Conservation (phyloP, 2,113 vertebrate genomes). For the Dasyornis broadbenti region DNA sequence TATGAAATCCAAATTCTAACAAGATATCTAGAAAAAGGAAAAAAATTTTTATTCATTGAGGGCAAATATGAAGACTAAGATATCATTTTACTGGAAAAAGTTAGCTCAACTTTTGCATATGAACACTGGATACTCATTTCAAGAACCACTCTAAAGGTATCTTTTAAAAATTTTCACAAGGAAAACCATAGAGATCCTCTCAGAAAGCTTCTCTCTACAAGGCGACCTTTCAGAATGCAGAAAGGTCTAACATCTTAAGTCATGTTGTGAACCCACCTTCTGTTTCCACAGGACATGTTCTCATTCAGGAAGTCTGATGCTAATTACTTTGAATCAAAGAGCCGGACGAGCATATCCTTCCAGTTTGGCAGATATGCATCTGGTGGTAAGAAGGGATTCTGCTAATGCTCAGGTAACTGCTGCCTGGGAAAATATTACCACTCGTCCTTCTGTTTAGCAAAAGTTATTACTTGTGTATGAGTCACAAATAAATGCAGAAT, state of each 20-base stretch:
- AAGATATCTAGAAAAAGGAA: neutral
- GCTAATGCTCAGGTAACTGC: constrained; percentile 26
- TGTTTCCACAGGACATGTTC: constrained; percentile 71
- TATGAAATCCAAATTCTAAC: neutral
- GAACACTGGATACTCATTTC: neutral
- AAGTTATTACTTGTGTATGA: neutral
- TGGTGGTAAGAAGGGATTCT: constrained; percentile 38
- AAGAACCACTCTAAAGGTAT: neutral
- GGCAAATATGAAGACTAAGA: neutral
- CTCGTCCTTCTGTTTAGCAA: neutral
- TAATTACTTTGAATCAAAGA: constrained; percentile 60
- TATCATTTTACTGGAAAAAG: neutral
- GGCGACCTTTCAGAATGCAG: neutral
- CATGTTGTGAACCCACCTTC: constrained; percentile 32
- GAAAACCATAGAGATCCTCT: neutral
- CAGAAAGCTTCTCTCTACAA: constrained; percentile 15
- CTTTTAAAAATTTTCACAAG: neutral
- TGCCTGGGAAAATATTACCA: constrained; percentile 9
- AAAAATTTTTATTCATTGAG: neutral
- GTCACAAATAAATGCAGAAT: neutral
- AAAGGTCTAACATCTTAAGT: constrained; percentile 19
- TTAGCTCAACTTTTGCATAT: neutral
- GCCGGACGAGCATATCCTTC: constrained; percentile 38
- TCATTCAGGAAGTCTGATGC: constrained; percentile 72
- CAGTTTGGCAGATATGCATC: constrained; percentile 27